A percentile compares a stretch with the other conserved stretches of the same genome.
Conservation (phyloP, 2,797 vertebrate species). For the Notolepis coatsorum region DNA sequence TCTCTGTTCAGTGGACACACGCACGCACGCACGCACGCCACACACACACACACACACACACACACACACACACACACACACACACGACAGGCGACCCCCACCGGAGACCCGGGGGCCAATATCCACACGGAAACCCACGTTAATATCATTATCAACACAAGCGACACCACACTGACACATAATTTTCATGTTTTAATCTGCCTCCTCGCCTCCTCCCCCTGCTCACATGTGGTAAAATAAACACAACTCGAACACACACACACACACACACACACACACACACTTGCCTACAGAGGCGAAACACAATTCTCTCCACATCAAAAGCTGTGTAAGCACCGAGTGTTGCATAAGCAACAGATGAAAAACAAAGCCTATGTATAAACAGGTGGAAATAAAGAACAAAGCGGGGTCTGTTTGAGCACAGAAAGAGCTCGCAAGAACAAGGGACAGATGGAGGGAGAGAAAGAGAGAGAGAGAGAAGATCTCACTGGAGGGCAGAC, state of each 20-base stretch:
- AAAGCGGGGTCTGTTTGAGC: neutral
- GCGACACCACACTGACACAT: no score
- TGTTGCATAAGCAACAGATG: neutral
- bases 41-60: neutral
- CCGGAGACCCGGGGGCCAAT: no score
- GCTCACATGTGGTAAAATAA: no score
- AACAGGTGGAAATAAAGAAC: constrained; percentile 8
- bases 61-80: neutral
- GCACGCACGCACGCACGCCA: neutral
- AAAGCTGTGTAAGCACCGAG: constrained; percentile 10
- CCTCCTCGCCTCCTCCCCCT: no score
- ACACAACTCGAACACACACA: no score
- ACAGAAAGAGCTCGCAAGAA: neutral
- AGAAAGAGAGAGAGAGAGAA: neutral
- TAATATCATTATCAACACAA: no score
- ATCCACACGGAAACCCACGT: no score
- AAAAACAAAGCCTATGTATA: neutral
- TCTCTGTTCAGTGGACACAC: neutral
- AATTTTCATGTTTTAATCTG: no score
- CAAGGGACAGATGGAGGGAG: neutral
- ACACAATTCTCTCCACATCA: neutral
- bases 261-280: constrained; percentile 6
- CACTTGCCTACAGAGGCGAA: neutral
- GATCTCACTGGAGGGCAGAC: neutral
- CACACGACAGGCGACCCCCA: neutral